These are phyloP conservation scores for Ceratotherium simum DNA, from an alignment of 2,113 vertebrate genomes.

Conservation along the genomic window DNA sequence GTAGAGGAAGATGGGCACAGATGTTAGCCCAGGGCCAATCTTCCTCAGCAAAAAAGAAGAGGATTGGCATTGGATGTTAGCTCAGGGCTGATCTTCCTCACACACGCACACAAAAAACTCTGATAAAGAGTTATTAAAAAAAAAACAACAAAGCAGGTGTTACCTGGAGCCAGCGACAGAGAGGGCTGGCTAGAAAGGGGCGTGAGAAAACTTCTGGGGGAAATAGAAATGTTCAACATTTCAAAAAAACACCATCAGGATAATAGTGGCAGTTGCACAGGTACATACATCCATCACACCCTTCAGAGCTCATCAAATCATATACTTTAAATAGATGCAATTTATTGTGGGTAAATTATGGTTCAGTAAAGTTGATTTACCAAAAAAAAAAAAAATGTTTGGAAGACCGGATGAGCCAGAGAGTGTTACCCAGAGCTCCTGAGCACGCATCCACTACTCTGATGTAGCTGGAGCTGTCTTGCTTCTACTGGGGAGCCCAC, in stretches of 20 bases:
- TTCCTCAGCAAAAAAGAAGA: too few relatives aligned
- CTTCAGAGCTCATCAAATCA: background rate
- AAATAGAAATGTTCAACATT: background rate
- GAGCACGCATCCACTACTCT: background rate
- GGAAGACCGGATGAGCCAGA: background rate
- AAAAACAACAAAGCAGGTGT: background rate
- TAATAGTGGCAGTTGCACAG: background rate
- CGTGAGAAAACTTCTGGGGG: background rate
- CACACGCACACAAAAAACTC: background rate
- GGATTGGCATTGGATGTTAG: too few relatives aligned
- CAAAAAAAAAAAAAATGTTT: background rate
- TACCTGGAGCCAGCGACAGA: background rate
- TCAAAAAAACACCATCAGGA: background rate
- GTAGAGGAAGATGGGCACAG: too few relatives aligned
- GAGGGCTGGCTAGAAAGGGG: background rate
- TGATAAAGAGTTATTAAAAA: background rate
- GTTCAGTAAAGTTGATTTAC: background rate
- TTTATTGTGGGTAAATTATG: background rate
- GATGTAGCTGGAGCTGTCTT: background rate
- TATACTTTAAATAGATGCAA: background rate
- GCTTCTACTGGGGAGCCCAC: background rate
- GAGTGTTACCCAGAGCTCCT: background rate
- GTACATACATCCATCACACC: background rate
- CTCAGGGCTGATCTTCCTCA: too few relatives aligned
- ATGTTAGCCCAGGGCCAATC: too few relatives aligned